Conservation (phyloP, 2,888 invertebrate species). For the Noctua fimbriata region DNA sequence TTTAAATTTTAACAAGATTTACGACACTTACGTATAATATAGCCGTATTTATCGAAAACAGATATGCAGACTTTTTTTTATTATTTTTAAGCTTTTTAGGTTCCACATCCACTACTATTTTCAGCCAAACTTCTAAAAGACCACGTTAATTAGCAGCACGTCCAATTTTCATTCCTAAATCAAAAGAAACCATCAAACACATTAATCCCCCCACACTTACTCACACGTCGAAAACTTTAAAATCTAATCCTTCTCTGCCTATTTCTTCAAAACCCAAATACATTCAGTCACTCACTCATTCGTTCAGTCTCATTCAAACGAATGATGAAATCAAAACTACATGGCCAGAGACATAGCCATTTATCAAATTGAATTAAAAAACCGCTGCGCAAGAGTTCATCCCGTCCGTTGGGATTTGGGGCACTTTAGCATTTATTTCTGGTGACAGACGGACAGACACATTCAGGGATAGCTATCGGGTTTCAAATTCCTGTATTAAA, state of each 20-base stretch:
- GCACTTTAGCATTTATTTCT: constrained; percentile 66
- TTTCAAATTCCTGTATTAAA: constrained; percentile 64
- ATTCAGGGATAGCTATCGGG: constrained; percentile 51
- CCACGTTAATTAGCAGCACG: background rate
- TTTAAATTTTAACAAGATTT: background rate
- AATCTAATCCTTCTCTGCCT: constrained; percentile 31
- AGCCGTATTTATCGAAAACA: background rate
- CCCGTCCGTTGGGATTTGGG: constrained; percentile 63
- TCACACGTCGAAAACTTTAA: constrained; percentile 25
- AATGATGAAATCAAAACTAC: constrained; percentile 64
- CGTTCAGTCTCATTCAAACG: constrained; percentile 39
- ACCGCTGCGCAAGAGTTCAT: constrained; percentile 65
- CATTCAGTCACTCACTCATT: constrained; percentile 20
- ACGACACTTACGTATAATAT: background rate
- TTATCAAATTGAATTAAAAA: constrained; percentile 65
- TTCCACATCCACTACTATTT: constrained; percentile 13
- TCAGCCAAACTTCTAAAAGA: background rate
- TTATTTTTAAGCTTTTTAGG: background rate
- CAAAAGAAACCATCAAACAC: constrained; percentile 14
- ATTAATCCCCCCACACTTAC: constrained; percentile 7
- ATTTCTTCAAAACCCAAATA: constrained; percentile 38
- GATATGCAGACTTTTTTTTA: background rate
- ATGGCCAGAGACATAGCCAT: constrained; percentile 48
- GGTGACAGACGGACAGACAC: constrained; percentile 57
- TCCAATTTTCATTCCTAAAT: background rate